Percentiles rank a stretch among this genome's conserved stretches.
These are phyloP conservation scores for Geotrypetes seraphini DNA, from an alignment of 2,797 vertebrate species.

Conservation along the genomic window DNA sequence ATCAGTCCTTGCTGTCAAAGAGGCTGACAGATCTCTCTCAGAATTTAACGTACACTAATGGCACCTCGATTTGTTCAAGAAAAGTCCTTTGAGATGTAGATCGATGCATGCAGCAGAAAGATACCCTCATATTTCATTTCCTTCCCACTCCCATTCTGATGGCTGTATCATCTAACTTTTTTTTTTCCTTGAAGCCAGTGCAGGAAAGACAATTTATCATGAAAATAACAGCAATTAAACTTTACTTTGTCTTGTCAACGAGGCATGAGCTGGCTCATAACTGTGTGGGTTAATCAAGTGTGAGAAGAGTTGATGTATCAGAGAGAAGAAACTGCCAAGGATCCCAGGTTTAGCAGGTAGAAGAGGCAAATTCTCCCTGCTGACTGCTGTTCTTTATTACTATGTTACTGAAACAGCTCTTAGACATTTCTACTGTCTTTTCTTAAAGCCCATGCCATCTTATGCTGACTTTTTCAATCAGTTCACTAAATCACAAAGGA, in stretches of 20 bases:
- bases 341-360: slow-evolving; percentile 16
- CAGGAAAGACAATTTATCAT: slow-evolving; percentile 33
- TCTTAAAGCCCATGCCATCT: too few relatives aligned
- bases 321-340: slow-evolving; percentile 19
- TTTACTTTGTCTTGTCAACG: slow-evolving; percentile 44
- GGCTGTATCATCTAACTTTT: slow-evolving; percentile 42
- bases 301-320: slow-evolving; percentile 16
- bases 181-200: slow-evolving; percentile 18
- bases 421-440: too few relatives aligned
- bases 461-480: too few relatives aligned
- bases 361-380: slow-evolving; percentile 22
- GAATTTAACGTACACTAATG: slow-evolving; percentile 35
- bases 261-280: slow-evolving; percentile 31
- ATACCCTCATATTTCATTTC: slow-evolving; percentile 38
- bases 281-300: slow-evolving; percentile 41
- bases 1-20: slow-evolving; percentile 24
- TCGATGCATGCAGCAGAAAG: slow-evolving; percentile 36
- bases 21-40: slow-evolving; percentile 34
- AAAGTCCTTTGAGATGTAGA: slow-evolving; percentile 17
- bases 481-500: too few relatives aligned
- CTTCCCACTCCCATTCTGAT: slow-evolving; percentile 29
- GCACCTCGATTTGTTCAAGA: slow-evolving; percentile 39
- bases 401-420: too few relatives aligned
- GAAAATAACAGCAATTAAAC: slow-evolving; percentile 54
- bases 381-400: background rate